Percentiles rank a stretch among this genome's conserved stretches.
phyloP scores from a whole-genome alignment of 2,797 vertebrate genomes.

The Chanos chanos region DNA sequence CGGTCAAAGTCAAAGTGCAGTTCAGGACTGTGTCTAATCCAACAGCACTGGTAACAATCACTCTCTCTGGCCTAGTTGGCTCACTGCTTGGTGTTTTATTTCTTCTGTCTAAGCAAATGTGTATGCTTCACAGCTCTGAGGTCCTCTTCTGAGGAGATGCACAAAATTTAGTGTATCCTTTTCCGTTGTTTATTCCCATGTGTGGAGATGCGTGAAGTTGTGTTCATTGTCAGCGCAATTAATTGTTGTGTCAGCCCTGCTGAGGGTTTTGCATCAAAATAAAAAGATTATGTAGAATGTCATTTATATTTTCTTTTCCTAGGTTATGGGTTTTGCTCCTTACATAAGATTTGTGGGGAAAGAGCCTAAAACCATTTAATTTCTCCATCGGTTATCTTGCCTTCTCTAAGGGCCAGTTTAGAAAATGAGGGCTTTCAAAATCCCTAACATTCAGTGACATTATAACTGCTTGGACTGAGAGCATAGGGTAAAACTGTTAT shows the following conservation, averaged over 20 bases:
- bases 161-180: conserved; percentile 4
- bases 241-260: no score
- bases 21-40: conserved; percentile 71
- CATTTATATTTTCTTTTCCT: no score
- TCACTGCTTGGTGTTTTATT: conserved; percentile 63
- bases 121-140: conserved; percentile 57
- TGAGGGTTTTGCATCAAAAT: no score
- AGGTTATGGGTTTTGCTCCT: no score
- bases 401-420: background rate
- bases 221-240: no score
- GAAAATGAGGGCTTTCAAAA: conserved; percentile 11
- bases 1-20: conserved; percentile 61
- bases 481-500: conserved; percentile 26
- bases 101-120: conserved; percentile 66
- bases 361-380: no score
- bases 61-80: conserved; percentile 56
- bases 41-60: conserved; percentile 73
- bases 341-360: no score
- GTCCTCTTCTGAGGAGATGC: conserved; percentile 5
- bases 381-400: background rate
- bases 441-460: conserved; percentile 2
- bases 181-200: conserved; percentile 14
- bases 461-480: conserved; percentile 6
- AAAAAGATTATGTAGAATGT: no score
- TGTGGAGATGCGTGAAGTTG: no score